Base-by-base conservation (phyloP, 2,113 vertebrate genomes). In the Chloropsis hardwickii region DNA sequence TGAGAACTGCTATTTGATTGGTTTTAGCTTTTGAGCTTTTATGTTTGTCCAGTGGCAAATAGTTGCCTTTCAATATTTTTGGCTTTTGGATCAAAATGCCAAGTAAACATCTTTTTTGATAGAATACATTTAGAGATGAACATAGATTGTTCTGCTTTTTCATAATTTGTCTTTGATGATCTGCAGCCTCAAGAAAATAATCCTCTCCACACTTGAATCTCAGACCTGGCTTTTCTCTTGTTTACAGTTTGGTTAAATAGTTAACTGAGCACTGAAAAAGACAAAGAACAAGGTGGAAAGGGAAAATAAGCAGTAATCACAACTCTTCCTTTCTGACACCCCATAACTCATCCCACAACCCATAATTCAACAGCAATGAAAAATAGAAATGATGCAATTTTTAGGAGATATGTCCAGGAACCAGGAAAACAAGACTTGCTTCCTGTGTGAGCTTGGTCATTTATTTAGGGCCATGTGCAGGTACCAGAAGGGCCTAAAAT, bases 151-250 rank as follows among this genome's bases (percentile, higher is more conserved):
- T 70, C 35, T 90, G 29, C 5, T 65, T 93, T 95, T 94, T 73
- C 14, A 2, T 58, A 93, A 51, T 80, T 86, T 92, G 47, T 19
- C 50, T 92, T 90, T 78, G 44, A 81, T 81, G 67, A 84, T 78
- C 64, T 92, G 9, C 27, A 78, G 16, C 69, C 51, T 81, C 84
- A 90, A 92, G 56, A 86, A 95, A 93, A 86, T 92, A 95, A 88
- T 83, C 33, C 24, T 56, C n/a, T 81, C 33, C 71, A 29, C 45
- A 35, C 47, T 47, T 78, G 56, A 86, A 81, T 81, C 35, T 60
- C 44, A 92, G 60, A 83, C 44, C 14, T 78, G 56, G 3, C 4
- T 94, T 90, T 88, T 92, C 82, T 94, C 37, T 39, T 71, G 14
- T 35, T 79, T 89, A 44, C 9, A 50, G 23, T 89, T 87, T 80